These are phyloP conservation scores for Microplitis demolitor DNA, from an alignment of 1,140 invertebrate genomes.

Conservation along the genomic window DNA sequence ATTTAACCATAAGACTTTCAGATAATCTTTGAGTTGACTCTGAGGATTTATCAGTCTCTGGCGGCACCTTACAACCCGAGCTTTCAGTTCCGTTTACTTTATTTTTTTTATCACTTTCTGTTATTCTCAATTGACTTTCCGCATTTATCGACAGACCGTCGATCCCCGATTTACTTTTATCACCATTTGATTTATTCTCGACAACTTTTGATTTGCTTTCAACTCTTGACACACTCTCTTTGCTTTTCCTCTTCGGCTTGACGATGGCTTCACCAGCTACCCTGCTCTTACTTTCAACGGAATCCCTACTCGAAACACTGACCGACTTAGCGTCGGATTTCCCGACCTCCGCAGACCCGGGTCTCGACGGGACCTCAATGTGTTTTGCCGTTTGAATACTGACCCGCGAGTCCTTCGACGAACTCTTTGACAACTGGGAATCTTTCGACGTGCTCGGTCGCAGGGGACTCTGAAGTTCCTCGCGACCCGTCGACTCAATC, in stretches of 20 bases:
- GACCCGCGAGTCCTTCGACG: conserved; percentile 41
- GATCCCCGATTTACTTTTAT: too few relatives aligned
- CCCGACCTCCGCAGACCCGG: conserved; percentile 4
- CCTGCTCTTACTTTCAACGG: conserved; percentile 27
- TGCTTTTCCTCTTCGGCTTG: conserved; percentile 51
- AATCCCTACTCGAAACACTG: conserved; percentile 44
- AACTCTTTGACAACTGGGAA: conserved; percentile 34
- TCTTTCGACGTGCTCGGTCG: conserved; percentile 29
- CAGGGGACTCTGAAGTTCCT: conserved; percentile 25
- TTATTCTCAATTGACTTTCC: not conserved
- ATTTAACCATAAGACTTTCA: conserved; percentile 11
- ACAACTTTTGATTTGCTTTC: too few relatives aligned
- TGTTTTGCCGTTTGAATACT: conserved; percentile 26
- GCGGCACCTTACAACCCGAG: not conserved
- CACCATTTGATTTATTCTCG: not conserved
- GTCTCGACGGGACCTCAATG: not conserved
- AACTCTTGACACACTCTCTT: conserved; percentile 32
- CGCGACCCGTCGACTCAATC: conserved; percentile 39
- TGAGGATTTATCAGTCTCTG: not conserved
- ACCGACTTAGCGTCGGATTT: conserved; percentile 34
- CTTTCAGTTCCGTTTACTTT: not conserved
- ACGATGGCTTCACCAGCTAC: conserved; percentile 37
- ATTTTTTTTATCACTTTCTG: not conserved
- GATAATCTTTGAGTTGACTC: conserved; percentile 18
- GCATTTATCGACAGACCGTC: not conserved